These are phyloP conservation scores for Xiphophorus couchianus DNA, from an alignment of 2,113 vertebrate species.

Conservation along the genomic window DNA sequence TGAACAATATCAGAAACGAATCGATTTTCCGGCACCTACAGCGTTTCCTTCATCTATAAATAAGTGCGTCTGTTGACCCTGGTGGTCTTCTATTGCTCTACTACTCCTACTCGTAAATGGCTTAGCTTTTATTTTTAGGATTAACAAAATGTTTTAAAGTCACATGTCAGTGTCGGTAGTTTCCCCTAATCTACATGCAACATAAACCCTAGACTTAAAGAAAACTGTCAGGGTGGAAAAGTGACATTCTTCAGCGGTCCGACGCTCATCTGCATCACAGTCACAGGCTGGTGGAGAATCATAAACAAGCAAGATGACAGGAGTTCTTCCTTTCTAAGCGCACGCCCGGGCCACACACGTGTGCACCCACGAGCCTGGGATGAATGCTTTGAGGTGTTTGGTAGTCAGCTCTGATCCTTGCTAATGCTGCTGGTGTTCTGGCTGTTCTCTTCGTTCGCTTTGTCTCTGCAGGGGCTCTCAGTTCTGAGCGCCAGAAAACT, in stretches of 20 bases:
- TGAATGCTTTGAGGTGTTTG: slow-evolving; percentile 34
- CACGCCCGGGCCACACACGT: slow-evolving; percentile 31
- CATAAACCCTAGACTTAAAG: neutral
- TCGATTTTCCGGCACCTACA: too few species aligned
- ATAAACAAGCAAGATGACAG: slow-evolving; percentile 1
- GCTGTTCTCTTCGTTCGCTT: slow-evolving; percentile 30
- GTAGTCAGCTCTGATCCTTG: slow-evolving; percentile 19
- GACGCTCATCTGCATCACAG: neutral
- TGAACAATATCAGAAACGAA: neutral
- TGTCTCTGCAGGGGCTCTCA: slow-evolving; percentile 31
- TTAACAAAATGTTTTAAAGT: neutral
- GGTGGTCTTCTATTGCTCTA: neutral
- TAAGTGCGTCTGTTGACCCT: neutral
- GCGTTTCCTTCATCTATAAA: neutral
- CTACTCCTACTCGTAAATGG: neutral
- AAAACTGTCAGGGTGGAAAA: neutral
- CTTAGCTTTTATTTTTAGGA: too few species aligned
- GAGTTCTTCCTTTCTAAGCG: neutral
- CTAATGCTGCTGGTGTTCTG: slow-evolving; percentile 26
- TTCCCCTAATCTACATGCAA: too few species aligned
- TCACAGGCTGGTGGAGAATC: slow-evolving; percentile 20
- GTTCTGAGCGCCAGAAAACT: slow-evolving; percentile 30
- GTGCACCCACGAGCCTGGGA: slow-evolving; percentile 5
- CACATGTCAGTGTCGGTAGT: neutral
- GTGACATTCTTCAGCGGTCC: neutral